phyloP scores from a whole-genome alignment of 2,888 invertebrate species.

The Agonum fuliginosum region DNA sequence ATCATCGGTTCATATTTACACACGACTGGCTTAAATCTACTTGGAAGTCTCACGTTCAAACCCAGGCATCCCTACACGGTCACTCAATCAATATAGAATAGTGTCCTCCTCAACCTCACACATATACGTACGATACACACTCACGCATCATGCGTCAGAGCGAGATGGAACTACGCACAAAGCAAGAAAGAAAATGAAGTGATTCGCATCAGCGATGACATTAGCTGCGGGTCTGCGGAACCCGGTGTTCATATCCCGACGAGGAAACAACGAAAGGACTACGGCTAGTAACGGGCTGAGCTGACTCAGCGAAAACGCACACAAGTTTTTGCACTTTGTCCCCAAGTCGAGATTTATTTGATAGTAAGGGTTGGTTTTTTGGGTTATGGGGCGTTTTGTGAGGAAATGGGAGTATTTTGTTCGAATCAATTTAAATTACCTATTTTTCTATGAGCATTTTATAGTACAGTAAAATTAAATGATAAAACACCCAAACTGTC shows the following conservation, averaged over 20 bases:
- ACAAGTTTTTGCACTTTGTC: conserved; percentile 58
- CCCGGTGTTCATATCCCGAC: not conserved
- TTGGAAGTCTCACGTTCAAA: not conserved
- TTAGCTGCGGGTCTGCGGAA: conserved; percentile 30
- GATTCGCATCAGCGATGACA: conserved; percentile 37
- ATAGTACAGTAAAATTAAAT: not conserved
- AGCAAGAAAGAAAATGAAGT: conserved; percentile 1
- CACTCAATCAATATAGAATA: conserved; percentile 25
- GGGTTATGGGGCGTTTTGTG: not conserved
- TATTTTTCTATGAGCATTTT: not conserved
- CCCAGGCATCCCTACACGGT: not conserved
- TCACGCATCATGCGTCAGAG: not conserved
- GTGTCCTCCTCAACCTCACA: not conserved
- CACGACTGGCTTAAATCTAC: not conserved
- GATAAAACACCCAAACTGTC: no score
- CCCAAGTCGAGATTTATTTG: conserved; percentile 35
- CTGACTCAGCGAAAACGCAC: conserved; percentile 45
- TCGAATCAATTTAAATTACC: not conserved
- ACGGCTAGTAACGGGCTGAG: not conserved
- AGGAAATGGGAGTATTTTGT: conserved; percentile 33
- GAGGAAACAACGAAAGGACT: no score
- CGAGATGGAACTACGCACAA: not conserved
- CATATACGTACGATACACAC: not conserved
- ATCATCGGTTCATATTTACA: conserved; percentile 31
- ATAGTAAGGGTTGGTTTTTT: conserved; percentile 37